Evolutionary conservation across 2,797 vertebrate species (phyloP).

Genomic region (Meriones psammophilus): DNA sequence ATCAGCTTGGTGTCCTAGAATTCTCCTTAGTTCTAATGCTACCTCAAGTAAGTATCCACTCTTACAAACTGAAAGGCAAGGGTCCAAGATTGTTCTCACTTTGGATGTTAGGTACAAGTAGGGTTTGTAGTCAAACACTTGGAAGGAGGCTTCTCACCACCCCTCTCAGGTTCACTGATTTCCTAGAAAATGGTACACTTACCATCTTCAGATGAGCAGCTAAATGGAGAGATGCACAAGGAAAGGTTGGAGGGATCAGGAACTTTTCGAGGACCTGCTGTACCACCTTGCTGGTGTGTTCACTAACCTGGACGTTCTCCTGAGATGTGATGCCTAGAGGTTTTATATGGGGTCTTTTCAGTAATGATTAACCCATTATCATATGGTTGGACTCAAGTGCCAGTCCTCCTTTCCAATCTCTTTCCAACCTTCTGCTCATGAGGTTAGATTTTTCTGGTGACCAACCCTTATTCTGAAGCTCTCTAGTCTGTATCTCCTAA

Average conservation of each 20-base stretch:
- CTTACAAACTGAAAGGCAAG: not conserved
- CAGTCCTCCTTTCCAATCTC: not conserved
- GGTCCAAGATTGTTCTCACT: not conserved
- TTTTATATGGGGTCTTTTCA: not conserved
- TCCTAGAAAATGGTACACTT: not conserved
- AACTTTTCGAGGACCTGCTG: not conserved
- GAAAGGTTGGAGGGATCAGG: not conserved
- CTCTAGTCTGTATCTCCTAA: not conserved
- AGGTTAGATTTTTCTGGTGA: not conserved
- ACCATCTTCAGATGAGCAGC: not conserved
- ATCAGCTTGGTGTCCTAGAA: not conserved
- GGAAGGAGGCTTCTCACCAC: not conserved
- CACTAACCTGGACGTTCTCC: not conserved
- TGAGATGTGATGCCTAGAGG: not conserved
- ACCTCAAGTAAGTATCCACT: not conserved
- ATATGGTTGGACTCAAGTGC: not conserved
- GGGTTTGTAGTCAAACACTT: not conserved
- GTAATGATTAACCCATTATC: not conserved
- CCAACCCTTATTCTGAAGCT: not conserved
- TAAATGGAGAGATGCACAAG: not conserved
- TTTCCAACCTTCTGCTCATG: not conserved
- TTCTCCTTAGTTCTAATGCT: conserved; percentile 5
- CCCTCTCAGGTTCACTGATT: not conserved
- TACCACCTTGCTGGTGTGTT: not conserved
- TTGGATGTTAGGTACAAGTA: not conserved